Percentiles rank a stretch among this genome's conserved stretches.
These are phyloP conservation scores for Formicarius rufipectus DNA, from an alignment of 2,113 vertebrate species.

Conservation along the genomic window DNA sequence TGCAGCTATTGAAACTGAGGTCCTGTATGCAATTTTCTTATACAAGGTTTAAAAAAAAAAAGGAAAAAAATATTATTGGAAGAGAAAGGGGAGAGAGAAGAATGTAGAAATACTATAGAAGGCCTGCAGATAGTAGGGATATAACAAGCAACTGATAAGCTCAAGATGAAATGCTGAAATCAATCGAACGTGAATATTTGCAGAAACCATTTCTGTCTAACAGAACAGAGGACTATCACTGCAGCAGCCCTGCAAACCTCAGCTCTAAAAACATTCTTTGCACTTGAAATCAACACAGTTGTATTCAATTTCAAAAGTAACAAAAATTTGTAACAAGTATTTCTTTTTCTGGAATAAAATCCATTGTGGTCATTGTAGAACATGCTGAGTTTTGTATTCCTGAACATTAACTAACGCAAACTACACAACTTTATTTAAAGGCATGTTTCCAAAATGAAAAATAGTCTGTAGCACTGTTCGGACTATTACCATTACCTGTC, in stretches of 20 bases:
- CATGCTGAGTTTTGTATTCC: background rate
- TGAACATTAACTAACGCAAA: background rate
- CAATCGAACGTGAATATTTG: background rate
- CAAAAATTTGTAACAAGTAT: background rate
- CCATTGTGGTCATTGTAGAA: background rate
- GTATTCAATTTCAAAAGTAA: background rate
- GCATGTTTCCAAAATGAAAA: background rate
- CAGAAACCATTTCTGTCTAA: background rate
- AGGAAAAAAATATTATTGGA: background rate
- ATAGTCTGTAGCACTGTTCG: background rate
- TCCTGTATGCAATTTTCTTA: background rate
- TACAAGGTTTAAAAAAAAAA: background rate
- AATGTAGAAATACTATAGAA: background rate
- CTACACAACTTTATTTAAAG: background rate
- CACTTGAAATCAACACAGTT: background rate
- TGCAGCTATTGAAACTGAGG: background rate
- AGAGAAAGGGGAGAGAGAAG: background rate
- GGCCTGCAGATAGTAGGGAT: background rate
- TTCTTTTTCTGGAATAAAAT: background rate
- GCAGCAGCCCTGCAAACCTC: background rate
- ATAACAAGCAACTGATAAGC: background rate
- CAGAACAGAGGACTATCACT: background rate
- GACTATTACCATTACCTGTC: background rate
- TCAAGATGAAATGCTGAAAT: background rate
- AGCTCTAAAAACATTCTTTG: background rate